Conservation (phyloP, 2,888 invertebrate species). For the Dynastes hyllus region DNA sequence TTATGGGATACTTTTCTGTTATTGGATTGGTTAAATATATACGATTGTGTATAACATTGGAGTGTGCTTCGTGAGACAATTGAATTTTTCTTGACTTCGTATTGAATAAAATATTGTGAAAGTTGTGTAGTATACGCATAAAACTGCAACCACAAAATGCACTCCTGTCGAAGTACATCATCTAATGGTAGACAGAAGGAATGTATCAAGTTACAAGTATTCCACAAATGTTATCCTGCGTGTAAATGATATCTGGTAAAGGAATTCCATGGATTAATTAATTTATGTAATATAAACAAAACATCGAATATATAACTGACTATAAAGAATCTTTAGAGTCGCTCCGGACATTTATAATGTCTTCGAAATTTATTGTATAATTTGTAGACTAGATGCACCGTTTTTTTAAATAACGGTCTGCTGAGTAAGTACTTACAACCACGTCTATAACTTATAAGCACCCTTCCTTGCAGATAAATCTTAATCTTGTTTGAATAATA, state of each 20-base stretch:
- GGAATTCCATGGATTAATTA: conserved; percentile 35
- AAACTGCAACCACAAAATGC: conserved; percentile 1
- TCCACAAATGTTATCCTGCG: conserved; percentile 10
- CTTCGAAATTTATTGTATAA: conserved; percentile 31
- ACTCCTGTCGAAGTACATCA: conserved; percentile 9
- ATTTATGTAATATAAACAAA: conserved; percentile 15
- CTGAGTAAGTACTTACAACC: neutral
- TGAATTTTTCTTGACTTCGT: no score
- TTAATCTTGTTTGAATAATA: conserved; percentile 28
- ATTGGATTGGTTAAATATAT: no score
- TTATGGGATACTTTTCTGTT: no score
- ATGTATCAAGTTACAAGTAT: conserved; percentile 30
- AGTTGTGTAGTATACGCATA: neutral
- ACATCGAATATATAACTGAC: conserved; percentile 23
- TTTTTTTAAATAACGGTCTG: conserved; percentile 1
- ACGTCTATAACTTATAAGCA: neutral
- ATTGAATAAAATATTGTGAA: neutral
- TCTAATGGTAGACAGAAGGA: conserved; percentile 15
- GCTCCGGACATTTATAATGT: conserved; percentile 11
- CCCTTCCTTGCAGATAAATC: conserved; percentile 33
- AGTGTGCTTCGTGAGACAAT: no score
- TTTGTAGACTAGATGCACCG: conserved; percentile 13
- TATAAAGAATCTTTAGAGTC: conserved; percentile 30
- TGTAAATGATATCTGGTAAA: conserved; percentile 28
- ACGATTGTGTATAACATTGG: no score